Conservation (phyloP, 2,797 vertebrate genomes). For the Danio kyathit region DNA sequence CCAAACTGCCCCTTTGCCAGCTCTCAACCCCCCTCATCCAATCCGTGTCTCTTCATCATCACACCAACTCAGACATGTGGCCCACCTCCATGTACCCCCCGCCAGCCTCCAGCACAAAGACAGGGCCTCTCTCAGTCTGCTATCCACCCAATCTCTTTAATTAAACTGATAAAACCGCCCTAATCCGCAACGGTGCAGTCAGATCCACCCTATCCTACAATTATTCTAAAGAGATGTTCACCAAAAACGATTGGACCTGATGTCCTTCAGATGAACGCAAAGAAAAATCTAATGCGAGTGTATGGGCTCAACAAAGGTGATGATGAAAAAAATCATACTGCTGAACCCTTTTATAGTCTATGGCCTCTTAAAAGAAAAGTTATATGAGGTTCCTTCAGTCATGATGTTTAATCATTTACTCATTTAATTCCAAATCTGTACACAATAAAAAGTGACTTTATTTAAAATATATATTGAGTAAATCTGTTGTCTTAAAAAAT, state of each 20-base stretch:
- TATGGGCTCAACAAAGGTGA: too few species aligned
- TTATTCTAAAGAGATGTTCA: background rate
- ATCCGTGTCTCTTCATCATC: conserved; percentile 52
- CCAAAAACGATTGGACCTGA: background rate
- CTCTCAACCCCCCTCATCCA: conserved; percentile 30
- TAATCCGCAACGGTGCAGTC: conserved; percentile 47
- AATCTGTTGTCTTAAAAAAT: too few species aligned
- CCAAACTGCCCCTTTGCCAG: conserved; percentile 59
- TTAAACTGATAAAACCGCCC: conserved; percentile 57
- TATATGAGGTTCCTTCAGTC: background rate
- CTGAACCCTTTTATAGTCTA: conserved; percentile 1
- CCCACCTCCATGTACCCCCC: conserved; percentile 54
- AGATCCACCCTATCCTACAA: background rate
- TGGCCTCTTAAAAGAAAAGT: background rate
- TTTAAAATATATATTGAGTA: too few species aligned
- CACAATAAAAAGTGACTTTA: too few species aligned
- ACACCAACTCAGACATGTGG: conserved; percentile 61
- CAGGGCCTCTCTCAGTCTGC: conserved; percentile 31
- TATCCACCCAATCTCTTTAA: conserved; percentile 60
- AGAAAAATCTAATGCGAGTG: too few species aligned
- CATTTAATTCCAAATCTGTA: too few species aligned
- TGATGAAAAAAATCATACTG: background rate
- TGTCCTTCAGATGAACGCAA: background rate
- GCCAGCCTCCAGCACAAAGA: conserved; percentile 55
- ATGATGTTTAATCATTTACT: too few species aligned